These are phyloP conservation scores for Aleadryas rufinucha DNA, from an alignment of 2,113 vertebrate species.

Conservation along the genomic window DNA sequence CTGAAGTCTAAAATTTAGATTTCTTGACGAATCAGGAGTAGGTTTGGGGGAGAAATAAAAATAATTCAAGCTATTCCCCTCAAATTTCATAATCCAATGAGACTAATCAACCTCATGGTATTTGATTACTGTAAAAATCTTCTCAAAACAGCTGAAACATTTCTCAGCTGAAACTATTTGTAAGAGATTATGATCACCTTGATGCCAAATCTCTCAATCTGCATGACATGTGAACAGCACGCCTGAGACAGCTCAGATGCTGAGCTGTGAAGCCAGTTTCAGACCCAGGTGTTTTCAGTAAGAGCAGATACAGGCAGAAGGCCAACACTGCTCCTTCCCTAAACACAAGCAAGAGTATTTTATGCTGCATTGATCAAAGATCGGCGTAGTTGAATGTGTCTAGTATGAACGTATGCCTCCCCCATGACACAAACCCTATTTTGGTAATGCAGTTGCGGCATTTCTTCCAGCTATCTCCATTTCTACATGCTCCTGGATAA, in stretches of 20 bases:
- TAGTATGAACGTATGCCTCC: not conserved
- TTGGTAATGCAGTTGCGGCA: not conserved
- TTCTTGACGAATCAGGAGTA: not conserved
- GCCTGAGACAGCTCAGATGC: not conserved
- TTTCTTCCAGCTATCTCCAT: not conserved
- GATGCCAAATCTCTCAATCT: not conserved
- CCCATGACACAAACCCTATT: not conserved
- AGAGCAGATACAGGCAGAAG: not conserved
- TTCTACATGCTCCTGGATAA: not conserved
- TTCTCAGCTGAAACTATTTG: not conserved
- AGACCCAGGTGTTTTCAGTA: not conserved
- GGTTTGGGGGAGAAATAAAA: not conserved
- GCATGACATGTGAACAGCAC: not conserved
- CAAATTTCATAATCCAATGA: not conserved
- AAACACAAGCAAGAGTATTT: not conserved
- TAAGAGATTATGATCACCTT: not conserved
- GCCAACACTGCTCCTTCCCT: not conserved
- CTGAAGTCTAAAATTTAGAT: not conserved
- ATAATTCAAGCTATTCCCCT: not conserved
- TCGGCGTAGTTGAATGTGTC: accelerated
- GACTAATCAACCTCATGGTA: not conserved
- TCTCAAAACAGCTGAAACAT: not conserved
- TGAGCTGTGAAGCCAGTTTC: not conserved
- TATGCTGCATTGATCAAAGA: not conserved
- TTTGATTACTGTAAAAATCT: not conserved